Evolutionary conservation across 2,888 invertebrate species (phyloP), one percentile per base, ranked within the genome.

Genomic region (Andrena haemorrhoa): DNA sequence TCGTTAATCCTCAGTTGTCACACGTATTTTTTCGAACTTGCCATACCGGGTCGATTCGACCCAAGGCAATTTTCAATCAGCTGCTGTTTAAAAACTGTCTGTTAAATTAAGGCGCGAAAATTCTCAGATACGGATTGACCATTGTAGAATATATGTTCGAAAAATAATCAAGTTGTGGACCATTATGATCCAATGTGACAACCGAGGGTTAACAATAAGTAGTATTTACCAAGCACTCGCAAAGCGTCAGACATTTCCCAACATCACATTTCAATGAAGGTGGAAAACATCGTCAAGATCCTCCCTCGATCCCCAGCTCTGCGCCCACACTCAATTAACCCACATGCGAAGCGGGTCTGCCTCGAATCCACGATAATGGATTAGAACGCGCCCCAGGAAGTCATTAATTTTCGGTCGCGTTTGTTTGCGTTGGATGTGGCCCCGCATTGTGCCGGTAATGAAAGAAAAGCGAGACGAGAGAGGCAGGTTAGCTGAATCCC

Each of bases 401-500:
- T 29, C 33, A n/a, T 31, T 60, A 75, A 76, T 75, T 81, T 86
- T 56, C 65, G 16, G 66, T 58, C 31, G 7, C 23, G 26, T 66
- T 68, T 77, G 70, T 76, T 86, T 76, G 79, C 70, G 23, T 53
- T 61, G 49, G 41, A 61, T 65, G 47, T 33, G 66, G 61, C n/a
- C n/a, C 23, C 26, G 56, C 61, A 75, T 86, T 86, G 70, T 78
- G 53, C n/a, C 47, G 47, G 12, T 64, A 71, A 79, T 58, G 84
- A 60, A 74, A 73, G 73, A 66, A 75, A 71, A 63, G 26, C 41
- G 41, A 41, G 41, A 5, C 41, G 41, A 16, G 41, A 41, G 41
- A 41, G 63, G 51, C 53, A 12, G 65, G 51, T 53, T 49, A 49
- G 20, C 29, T 68, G 66, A 75, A 71, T 77, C 74, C 33, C 51